phyloP scores from a whole-genome alignment of 53 echinoderm and acorn worm species.

The Glandiceps talaboti region DNA sequence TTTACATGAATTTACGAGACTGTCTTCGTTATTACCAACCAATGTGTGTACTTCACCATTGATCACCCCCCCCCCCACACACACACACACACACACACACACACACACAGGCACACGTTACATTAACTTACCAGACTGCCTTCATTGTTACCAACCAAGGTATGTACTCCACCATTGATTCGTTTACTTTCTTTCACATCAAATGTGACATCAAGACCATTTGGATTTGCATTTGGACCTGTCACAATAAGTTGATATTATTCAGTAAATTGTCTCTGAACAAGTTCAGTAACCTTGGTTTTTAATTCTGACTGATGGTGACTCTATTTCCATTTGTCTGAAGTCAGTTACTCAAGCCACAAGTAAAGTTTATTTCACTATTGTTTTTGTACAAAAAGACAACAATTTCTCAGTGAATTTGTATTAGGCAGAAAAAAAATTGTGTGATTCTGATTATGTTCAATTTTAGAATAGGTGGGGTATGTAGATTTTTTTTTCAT shows the following conservation, averaged over 20 bases:
- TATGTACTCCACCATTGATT: conserved; percentile 66
- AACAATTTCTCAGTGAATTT: too few species aligned
- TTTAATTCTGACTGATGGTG: neutral
- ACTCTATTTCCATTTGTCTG: neutral
- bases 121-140: conserved; percentile 59
- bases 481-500: too few species aligned
- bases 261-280: neutral
- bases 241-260: neutral
- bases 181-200: conserved; percentile 60
- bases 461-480: too few species aligned
- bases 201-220: conserved; percentile 84
- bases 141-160: conserved; percentile 89
- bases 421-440: too few species aligned
- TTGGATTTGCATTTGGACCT: conserved; percentile 40
- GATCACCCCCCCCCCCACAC: too few species aligned
- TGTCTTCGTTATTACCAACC: conserved; percentile 92
- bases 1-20: conserved; percentile 73
- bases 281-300: neutral
- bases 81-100: too few species aligned
- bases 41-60: conserved; percentile 73
- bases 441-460: too few species aligned
- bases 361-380: too few species aligned
- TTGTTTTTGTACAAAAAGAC: too few species aligned
- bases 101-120: neutral
- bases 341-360: too few species aligned